These are phyloP conservation scores for Lonchura striata DNA, from an alignment of 2,113 vertebrate genomes.

Conservation along the genomic window DNA sequence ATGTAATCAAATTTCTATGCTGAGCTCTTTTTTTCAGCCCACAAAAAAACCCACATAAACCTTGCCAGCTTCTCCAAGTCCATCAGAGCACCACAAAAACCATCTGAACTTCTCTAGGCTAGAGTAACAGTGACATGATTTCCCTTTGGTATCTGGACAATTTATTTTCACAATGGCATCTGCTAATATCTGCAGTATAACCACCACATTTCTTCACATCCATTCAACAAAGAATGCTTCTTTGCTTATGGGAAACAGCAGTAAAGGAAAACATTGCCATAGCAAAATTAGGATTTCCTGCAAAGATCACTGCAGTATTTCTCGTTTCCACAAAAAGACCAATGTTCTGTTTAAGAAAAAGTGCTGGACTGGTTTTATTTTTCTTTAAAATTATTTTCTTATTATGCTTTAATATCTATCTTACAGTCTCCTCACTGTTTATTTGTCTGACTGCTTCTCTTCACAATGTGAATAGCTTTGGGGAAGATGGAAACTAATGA, in stretches of 20 bases:
- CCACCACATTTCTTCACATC: neutral
- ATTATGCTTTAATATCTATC: conserved; percentile 45
- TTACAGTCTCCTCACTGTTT: conserved; percentile 45
- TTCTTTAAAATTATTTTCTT: conserved; percentile 35
- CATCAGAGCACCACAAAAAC: neutral
- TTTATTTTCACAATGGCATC: conserved; percentile 20
- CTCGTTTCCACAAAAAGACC: conserved; percentile 25
- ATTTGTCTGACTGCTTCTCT: conserved; percentile 61
- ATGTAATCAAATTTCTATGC: neutral
- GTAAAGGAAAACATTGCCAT: neutral
- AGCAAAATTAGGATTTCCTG: neutral
- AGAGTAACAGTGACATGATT: neutral
- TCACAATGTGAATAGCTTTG: conserved; percentile 59
- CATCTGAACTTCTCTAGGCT: neutral
- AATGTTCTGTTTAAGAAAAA: conserved; percentile 8
- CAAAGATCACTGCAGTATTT: neutral
- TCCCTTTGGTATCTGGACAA: neutral
- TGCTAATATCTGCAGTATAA: neutral
- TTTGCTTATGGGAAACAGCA: neutral
- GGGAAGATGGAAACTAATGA: conserved; percentile 74
- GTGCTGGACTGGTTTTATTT: neutral
- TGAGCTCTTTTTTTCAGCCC: neutral
- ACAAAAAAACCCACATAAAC: neutral
- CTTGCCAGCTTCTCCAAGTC: neutral
- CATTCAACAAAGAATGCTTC: conserved; percentile 14